A percentile compares a stretch with the other conserved stretches of the same genome.
Evolutionary conservation across 2,888 invertebrate species (phyloP).

Genomic region (Eupithecia inturbata): DNA sequence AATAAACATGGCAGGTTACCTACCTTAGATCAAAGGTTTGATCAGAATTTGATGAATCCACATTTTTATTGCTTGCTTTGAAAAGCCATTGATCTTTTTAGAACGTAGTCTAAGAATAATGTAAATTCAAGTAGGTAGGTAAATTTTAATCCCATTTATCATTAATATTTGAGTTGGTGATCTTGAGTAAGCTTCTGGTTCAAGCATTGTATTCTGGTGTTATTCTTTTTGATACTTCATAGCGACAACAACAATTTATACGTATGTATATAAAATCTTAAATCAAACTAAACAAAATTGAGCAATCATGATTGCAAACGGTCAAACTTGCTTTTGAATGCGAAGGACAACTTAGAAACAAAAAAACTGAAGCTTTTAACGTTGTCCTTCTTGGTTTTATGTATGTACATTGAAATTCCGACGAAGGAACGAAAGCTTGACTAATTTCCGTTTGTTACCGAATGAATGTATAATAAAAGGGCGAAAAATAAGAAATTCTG

Average conservation of each 20-base stretch:
- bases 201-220: neutral
- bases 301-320: neutral
- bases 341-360: neutral
- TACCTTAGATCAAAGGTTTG: constrained; percentile 54
- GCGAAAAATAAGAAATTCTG: neutral
- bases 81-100: constrained; percentile 51
- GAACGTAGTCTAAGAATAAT: constrained; percentile 27
- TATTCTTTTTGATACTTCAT: neutral
- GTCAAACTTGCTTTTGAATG: neutral
- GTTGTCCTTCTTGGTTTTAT: neutral
- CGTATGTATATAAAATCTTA: neutral
- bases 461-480: neutral
- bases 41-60: constrained; percentile 50
- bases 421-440: neutral
- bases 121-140: neutral
- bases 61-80: constrained; percentile 46
- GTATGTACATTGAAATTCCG: neutral
- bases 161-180: neutral
- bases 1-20: constrained; percentile 29
- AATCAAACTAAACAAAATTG: neutral
- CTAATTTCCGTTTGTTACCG: neutral
- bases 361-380: neutral
- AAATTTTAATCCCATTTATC: neutral
- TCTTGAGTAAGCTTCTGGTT: neutral
- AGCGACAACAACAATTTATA: neutral